phyloP scores from a whole-genome alignment of 1,140 invertebrate genomes.

The Ips typographus region DNA sequence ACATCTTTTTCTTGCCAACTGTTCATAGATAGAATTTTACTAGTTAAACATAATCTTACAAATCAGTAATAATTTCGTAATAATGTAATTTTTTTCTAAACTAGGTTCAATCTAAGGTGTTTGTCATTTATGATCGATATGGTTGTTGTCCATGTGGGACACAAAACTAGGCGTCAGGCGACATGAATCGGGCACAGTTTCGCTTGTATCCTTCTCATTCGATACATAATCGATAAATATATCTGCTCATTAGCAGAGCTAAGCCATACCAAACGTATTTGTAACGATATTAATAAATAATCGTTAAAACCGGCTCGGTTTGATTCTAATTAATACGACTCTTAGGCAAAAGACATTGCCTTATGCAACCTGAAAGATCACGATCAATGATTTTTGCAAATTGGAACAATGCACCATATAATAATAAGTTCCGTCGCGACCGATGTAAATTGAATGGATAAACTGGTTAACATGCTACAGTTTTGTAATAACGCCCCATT shows the following conservation, averaged over 20 bases:
- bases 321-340: conserved; percentile 18
- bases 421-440: conserved; percentile 11
- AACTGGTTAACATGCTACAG: conserved; percentile 2
- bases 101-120: too few species aligned
- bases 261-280: conserved; percentile 9
- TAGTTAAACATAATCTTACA: too few species aligned
- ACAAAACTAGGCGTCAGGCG: too few species aligned
- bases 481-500: conserved; percentile 11
- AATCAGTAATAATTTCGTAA: too few species aligned
- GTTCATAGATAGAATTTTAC: too few species aligned
- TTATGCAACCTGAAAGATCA: conserved; percentile 21
- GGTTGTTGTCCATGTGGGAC: too few species aligned
- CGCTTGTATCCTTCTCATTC: too few species aligned
- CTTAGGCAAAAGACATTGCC: conserved; percentile 11
- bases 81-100: too few species aligned
- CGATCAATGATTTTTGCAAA: conserved; percentile 18
- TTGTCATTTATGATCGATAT: too few species aligned
- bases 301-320: conserved; percentile 8
- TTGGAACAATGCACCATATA: conserved; percentile 25
- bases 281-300: conserved; percentile 14
- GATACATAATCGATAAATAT: not conserved
- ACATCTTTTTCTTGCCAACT: too few species aligned
- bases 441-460: conserved; percentile 17
- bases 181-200: too few species aligned
- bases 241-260: conserved; percentile 5